Conservation (phyloP, 2,113 vertebrate genomes). For the Tursiops truncatus region DNA sequence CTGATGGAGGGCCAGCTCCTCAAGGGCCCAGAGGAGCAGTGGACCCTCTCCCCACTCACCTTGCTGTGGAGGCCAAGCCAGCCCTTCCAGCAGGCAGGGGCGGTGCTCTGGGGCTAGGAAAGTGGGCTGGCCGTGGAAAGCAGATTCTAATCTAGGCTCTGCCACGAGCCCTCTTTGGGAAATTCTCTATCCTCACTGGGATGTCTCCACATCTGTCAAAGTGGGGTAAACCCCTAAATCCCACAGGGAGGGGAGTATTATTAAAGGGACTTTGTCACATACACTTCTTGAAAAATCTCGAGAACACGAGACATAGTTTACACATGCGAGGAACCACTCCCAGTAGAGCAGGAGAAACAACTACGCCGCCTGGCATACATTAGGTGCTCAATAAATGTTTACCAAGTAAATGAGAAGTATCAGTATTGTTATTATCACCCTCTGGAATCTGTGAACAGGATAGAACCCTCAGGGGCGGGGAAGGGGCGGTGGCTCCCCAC, state of each 20-base stretch:
- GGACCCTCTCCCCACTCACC: neutral
- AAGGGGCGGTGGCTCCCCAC: neutral
- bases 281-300: neutral
- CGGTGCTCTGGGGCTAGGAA: neutral
- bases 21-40: neutral
- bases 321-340: neutral
- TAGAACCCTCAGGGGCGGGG: neutral
- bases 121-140: neutral
- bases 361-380: neutral
- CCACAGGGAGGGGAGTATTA: neutral
- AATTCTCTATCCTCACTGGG: neutral
- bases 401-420: neutral
- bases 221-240: neutral
- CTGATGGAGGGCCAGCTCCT: accelerated
- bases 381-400: neutral
- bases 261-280: neutral
- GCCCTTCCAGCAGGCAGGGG: neutral
- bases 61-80: neutral
- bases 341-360: accelerated
- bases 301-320: neutral
- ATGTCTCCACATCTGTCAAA: neutral
- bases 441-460: neutral
- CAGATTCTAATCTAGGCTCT: neutral
- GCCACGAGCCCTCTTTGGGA: neutral
- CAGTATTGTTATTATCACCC: neutral